Evolutionary conservation across 2,888 invertebrate genomes (phyloP).

Genomic region (Melangyna quadrimaculata): DNA sequence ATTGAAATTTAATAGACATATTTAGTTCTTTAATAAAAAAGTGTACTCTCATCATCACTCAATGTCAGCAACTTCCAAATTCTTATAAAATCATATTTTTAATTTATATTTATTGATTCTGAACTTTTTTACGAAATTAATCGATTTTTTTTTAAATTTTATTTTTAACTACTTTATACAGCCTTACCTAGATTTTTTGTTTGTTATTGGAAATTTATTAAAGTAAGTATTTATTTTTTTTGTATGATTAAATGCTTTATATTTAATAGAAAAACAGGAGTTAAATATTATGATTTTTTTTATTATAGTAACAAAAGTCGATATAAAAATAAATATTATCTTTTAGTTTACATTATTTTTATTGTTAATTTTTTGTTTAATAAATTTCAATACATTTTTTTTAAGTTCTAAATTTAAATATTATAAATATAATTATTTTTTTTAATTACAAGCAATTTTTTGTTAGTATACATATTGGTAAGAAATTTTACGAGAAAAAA

Average conservation of each 20-base stretch:
- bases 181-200: neutral
- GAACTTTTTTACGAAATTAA: conserved; percentile 4
- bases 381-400: conserved; percentile 35
- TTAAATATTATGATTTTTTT: conserved; percentile 40
- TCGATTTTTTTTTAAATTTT: neutral
- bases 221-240: neutral
- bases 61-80: neutral
- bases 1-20: neutral
- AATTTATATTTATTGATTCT: neutral
- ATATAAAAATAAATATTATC: conserved; percentile 68
- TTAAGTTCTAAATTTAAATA: conserved; percentile 6
- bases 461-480: conserved; percentile 56
- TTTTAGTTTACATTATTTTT: conserved; percentile 40
- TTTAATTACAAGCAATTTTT: conserved; percentile 19
- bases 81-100: neutral
- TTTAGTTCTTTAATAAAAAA: no score
- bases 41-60: neutral
- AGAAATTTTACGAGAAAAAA: neutral
- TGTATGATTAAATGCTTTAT: conserved; percentile 30
- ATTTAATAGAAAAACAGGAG: conserved; percentile 54
- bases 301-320: conserved; percentile 65
- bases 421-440: no score
- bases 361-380: conserved; percentile 13
- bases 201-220: conserved; percentile 20
- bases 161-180: conserved; percentile 13